These are phyloP conservation scores for Styela plicata DNA, from an alignment of 23 tunicate genomes.

Conservation along the genomic window DNA sequence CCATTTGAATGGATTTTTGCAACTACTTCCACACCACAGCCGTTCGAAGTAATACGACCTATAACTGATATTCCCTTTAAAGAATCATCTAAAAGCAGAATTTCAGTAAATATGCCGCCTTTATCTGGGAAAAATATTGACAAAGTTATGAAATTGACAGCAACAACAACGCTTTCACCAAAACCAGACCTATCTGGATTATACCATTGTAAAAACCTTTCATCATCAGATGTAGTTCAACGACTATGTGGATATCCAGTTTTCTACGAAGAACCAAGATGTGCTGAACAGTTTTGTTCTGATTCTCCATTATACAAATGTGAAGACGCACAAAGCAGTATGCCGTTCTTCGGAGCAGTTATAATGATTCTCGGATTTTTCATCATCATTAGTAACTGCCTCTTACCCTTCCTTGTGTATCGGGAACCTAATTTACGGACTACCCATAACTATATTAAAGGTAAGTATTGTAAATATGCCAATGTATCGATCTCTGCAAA, in stretches of 20 bases:
- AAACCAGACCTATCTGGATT: neutral
- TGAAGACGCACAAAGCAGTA: neutral
- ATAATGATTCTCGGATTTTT: neutral
- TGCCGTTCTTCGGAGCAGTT: neutral
- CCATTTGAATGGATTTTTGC: neutral
- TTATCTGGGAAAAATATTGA: neutral
- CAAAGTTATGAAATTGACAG: neutral
- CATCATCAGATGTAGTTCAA: neutral
- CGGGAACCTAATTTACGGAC: neutral
- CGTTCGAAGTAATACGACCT: neutral
- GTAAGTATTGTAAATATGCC: no score
- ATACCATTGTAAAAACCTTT: neutral
- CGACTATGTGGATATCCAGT: conserved; percentile 3
- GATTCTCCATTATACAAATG: neutral
- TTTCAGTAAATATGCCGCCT: neutral
- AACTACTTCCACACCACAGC: neutral
- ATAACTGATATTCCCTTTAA: neutral
- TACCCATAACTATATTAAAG: neutral
- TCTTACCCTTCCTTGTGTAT: neutral
- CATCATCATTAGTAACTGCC: neutral
- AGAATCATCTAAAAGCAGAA: neutral
- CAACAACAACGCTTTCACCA: neutral
- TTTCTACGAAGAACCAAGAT: neutral
- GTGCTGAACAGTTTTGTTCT: neutral
- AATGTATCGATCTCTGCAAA: no score